A percentile compares a stretch with the other conserved stretches of the same genome.
phyloP scores from a whole-genome alignment of 2,113 vertebrate species.

The Rattus rattus region DNA sequence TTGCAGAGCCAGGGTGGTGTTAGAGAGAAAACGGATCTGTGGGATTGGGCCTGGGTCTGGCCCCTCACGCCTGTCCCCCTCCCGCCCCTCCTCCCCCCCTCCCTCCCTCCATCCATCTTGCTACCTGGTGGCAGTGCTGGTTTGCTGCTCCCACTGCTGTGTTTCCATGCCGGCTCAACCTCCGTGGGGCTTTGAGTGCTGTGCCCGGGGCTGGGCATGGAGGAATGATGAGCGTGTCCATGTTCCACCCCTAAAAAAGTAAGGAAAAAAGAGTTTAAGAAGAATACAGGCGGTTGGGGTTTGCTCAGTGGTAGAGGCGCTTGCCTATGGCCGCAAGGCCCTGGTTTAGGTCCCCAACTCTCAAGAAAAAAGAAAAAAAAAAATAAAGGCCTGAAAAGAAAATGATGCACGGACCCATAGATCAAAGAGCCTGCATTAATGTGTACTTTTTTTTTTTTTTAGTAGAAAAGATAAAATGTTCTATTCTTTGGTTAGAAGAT shows the following conservation, averaged over 20 bases:
- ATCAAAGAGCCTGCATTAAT: conserved; percentile 29
- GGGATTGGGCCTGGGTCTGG: not conserved
- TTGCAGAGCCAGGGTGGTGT: not conserved
- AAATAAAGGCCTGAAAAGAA: not conserved
- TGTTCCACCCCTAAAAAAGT: conserved; percentile 94
- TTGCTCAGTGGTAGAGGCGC: too few relatives aligned
- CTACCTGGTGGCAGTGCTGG: conserved; percentile 90
- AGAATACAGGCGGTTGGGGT: not conserved
- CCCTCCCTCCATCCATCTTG: accelerated
- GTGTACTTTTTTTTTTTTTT: not conserved
- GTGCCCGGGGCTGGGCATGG: conserved; percentile 90
- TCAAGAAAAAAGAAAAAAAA: too few relatives aligned
- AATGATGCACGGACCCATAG: not conserved
- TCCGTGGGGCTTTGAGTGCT: conserved; percentile 92
- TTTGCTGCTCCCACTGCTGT: conserved; percentile 90
- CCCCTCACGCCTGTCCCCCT: not conserved
- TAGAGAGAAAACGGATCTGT: not conserved
- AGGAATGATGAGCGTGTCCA: conserved; percentile 97
- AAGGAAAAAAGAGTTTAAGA: conserved; percentile 39
- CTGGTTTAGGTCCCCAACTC: too few relatives aligned
- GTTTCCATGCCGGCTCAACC: conserved; percentile 93
- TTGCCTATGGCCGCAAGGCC: too few relatives aligned
- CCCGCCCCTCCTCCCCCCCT: not conserved
- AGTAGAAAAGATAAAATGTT: conserved; percentile 12
- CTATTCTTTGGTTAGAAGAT: not conserved